Conservation (phyloP, 2,888 invertebrate species). For the Liposcelis brunnea region DNA sequence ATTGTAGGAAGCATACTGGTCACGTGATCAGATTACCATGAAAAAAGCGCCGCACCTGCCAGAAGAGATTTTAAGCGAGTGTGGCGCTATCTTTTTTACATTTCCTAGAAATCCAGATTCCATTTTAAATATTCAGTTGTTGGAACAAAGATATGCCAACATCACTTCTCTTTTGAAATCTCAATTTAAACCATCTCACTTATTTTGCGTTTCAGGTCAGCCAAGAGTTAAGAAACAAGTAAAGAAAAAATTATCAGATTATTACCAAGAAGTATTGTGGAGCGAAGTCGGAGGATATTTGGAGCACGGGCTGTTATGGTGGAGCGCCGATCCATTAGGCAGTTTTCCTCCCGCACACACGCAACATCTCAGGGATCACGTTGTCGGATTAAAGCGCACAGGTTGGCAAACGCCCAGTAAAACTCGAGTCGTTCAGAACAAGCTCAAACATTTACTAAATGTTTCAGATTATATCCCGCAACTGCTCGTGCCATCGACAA, state of each 20-base stretch:
- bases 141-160: neutral
- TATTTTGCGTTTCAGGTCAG: slow-evolving; percentile 29
- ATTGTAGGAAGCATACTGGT: no score
- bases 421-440: no score
- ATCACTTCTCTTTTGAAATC: neutral
- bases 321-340: slow-evolving; percentile 56
- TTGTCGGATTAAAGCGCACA: slow-evolving; percentile 1
- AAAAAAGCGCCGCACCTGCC: no score
- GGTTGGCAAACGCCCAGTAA: no score
- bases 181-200: slow-evolving; percentile 4
- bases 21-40: no score
- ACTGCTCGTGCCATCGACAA: slow-evolving; percentile 48
- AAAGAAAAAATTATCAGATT: slow-evolving; percentile 43
- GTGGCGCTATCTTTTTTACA: no score
- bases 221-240: slow-evolving; percentile 40
- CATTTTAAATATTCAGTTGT: neutral
- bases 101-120: no score
- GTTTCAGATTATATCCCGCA: slow-evolving; percentile 35
- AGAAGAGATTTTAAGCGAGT: no score
- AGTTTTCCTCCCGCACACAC: slow-evolving; percentile 30
- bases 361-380: slow-evolving; percentile 20
- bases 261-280: slow-evolving; percentile 62
- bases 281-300: slow-evolving; percentile 61
- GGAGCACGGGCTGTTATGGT: slow-evolving; percentile 71
- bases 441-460: neutral